Conservation (phyloP, 2,113 vertebrate species). For the Jaculus jaculus region DNA sequence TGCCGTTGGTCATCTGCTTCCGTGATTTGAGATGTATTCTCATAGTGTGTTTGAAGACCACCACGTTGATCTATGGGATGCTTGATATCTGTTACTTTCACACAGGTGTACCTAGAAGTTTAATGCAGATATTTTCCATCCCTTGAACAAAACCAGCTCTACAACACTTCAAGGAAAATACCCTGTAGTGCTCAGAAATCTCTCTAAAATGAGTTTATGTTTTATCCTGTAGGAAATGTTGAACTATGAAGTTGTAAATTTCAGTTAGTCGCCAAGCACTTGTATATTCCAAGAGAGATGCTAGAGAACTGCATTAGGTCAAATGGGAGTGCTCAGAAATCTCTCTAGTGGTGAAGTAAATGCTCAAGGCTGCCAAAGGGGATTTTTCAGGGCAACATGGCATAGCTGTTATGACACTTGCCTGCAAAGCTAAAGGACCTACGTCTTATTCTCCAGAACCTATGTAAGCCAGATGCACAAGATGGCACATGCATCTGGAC, state of each 20-base stretch:
- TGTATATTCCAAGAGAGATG: too few relatives aligned
- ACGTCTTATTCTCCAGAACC: too few relatives aligned
- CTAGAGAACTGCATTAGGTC: too few relatives aligned
- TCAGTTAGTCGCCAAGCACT: too few relatives aligned
- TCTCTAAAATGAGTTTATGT: not conserved
- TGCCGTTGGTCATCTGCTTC: not conserved
- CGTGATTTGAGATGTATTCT: not conserved
- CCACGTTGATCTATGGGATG: not conserved
- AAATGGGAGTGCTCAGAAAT: not conserved
- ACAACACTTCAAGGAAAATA: not conserved
- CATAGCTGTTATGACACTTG: not conserved
- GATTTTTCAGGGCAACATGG: not conserved
- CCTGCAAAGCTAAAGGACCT: too few relatives aligned
- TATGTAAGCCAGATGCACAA: too few relatives aligned
- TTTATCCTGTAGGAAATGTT: too few relatives aligned
- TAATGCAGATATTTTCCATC: not conserved
- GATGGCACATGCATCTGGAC: too few relatives aligned
- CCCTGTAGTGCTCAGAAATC: not conserved
- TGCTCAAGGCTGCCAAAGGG: not conserved
- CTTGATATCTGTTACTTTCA: not conserved
- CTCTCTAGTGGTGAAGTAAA: not conserved
- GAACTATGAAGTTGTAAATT: too few relatives aligned
- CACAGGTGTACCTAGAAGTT: not conserved
- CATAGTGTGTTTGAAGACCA: not conserved
- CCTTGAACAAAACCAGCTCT: not conserved